Evolutionary conservation across 1,140 invertebrate species (phyloP), one percentile per base, ranked within the genome.

Genomic region (Diachasmimorpha longicaudata): DNA sequence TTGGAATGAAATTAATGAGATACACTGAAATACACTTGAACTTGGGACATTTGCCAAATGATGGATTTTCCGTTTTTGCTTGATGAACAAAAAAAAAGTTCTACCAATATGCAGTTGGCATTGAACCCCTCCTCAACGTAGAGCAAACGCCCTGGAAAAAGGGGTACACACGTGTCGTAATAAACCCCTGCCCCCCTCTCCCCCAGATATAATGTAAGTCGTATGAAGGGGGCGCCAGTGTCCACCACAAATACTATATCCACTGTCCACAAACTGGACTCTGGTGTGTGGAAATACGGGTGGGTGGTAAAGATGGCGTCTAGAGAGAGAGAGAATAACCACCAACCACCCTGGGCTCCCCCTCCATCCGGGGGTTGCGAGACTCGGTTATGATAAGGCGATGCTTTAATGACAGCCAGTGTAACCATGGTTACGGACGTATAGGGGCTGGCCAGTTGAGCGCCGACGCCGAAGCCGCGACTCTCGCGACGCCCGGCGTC

Each of bases 321-420:
- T 81, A 58, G n/a, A 19, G 39, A 42, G 58, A 63, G 58, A 63
- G 21, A 58, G 55, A 58, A 19, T 3, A 19, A 23, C 8, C 11
- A 63, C 23, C 21, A 42, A 31, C 23, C 8, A 58, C n/a, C 52
- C 52, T 16, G 13, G 8, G 6, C 52, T 10, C 52, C 52, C 19
- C 58, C 19, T 14, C 58, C 8, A 63, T 19, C 58, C 21, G 19
- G 79, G 79, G 83, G 81, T 80, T 81, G 78, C 80, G 82, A 86
- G 87, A 86, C 84, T 87, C 86, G 86, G 88, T 89, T 89, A 88
- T 89, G 88, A 89, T 89, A 89, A 89, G 88, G 88, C 88, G 88
- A 89, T 88, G 88, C 87, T 89, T 88, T 89, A 89, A 89, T 89
- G 88, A 88, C 88, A 89, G 83, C 85, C 84, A 55, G 67, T 78